Evolutionary conservation across 2,797 vertebrate genomes (phyloP), one percentile per base, ranked within the genome.

Genomic region (Dryobates pubescens): DNA sequence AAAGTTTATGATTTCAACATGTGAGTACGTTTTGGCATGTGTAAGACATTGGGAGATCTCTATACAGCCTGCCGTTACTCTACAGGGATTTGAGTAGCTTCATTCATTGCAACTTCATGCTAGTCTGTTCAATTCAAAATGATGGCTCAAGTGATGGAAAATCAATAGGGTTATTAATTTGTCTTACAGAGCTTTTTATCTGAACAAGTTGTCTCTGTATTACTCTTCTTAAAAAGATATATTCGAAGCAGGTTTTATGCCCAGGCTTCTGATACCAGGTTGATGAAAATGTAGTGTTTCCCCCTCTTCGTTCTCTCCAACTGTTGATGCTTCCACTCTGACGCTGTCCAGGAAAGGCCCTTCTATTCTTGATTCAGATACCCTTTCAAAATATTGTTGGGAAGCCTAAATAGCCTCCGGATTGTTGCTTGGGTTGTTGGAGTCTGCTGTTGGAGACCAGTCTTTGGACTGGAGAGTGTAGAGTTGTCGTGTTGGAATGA

Each of bases 141-240:
- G 45, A 64, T 80, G 32, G 26, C 17, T 74, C 1, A 19, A 82
- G 41, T 74, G 77, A 80, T 83, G 32, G n/a, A 90, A 90, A 86
- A 88, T 89, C 89, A 88, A 53, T 83, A 62, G 18, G 10, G 6
- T 83, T 95, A 83, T 89, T 93, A 87, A 93, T 86, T 88, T 62
- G 62, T 83, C 67, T 62, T 74, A 70, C 64, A 59, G 36, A 81
- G 41, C 10, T 19, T 89, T 79, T 90, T 79, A 91, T 70, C 43
- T 70, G 38, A 75, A 20, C 9, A 62, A 41, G 10, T 94, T 92
- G 45, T 84, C 63, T 79, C 95, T 89, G 61, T n/a, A 72, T 91
- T 78, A 85, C 41, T 47, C 24, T 54, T 59, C 51, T 94, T 92
- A 43, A 82, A 91, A 94, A 86, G 51, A 23, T 17, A 41, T 30